Conservation (phyloP, 2,113 vertebrate genomes). For the Oreocharis arfaki region DNA sequence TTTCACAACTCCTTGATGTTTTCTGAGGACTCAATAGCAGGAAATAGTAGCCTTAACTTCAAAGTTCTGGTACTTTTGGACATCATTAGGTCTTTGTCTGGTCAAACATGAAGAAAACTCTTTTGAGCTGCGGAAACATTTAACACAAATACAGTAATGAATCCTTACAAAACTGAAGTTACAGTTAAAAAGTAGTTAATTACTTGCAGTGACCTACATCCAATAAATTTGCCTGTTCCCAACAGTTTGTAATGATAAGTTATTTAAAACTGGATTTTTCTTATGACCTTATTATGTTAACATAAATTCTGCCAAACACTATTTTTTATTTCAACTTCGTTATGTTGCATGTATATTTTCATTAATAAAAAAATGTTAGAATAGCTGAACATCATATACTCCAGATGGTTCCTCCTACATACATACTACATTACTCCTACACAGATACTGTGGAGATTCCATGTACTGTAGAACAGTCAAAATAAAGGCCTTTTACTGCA, state of each 20-base stretch:
- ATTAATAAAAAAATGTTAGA: neutral
- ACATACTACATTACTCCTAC: neutral
- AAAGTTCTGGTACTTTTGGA: neutral
- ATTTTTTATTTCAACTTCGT: neutral
- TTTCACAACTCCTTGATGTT: neutral
- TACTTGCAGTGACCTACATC: neutral
- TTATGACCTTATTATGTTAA: neutral
- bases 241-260: neutral
- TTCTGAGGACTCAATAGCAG: neutral
- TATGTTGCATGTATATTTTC: neutral
- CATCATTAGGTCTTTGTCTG: neutral
- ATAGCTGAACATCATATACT: neutral
- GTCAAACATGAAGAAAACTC: neutral
- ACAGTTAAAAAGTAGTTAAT: neutral
- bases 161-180: neutral
- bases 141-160: neutral
- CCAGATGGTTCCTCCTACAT: conserved; percentile 26
- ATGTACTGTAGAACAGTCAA: neutral
- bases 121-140: neutral
- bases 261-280: neutral
- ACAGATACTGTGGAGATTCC: neutral
- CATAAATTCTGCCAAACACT: neutral
- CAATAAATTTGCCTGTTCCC: neutral
- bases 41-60: neutral
- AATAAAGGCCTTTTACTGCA: neutral